Evolutionary conservation across 2,797 vertebrate species (phyloP).

Genomic region (Neopelma chrysocephalum): DNA sequence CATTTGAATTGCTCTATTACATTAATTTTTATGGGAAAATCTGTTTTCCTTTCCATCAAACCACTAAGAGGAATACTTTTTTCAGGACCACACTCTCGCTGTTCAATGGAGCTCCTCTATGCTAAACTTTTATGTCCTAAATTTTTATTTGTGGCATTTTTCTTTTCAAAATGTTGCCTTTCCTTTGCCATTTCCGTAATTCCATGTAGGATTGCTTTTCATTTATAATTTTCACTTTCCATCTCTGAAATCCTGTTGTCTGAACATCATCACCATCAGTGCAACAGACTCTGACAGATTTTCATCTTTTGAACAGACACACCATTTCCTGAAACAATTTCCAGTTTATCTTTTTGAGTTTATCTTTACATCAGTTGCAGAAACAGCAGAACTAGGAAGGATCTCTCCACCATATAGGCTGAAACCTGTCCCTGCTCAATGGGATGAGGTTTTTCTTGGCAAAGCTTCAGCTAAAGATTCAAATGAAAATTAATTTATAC

Average conservation of each 20-base stretch:
- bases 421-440: background rate
- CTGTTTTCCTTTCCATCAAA: background rate
- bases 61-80: accelerated
- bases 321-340: background rate
- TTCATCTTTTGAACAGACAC: background rate
- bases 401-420: background rate
- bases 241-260: background rate
- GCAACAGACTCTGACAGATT: background rate
- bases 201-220: background rate
- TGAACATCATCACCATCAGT: background rate
- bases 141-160: background rate
- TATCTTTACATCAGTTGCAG: background rate
- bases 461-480: background rate
- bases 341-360: background rate
- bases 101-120: background rate
- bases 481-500: background rate
- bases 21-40: background rate
- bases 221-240: background rate
- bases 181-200: background rate
- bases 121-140: background rate
- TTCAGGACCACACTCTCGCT: background rate
- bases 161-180: background rate
- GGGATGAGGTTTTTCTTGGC: background rate
- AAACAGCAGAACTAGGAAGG: background rate
- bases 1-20: background rate